Conservation (phyloP, 1,140 invertebrate species). For the Olivierus martensii region DNA sequence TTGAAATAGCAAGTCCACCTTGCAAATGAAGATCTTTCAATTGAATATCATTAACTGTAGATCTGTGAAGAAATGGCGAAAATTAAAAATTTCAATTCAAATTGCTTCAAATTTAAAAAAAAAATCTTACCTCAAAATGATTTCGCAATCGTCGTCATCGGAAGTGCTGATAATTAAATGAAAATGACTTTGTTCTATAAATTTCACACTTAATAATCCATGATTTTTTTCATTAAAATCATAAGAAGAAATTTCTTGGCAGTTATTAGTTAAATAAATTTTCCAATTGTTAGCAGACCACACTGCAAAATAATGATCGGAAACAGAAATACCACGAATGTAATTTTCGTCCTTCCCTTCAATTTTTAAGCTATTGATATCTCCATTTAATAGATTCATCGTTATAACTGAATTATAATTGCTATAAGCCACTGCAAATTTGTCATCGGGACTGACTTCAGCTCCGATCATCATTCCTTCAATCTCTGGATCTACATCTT, state of each 20-base stretch:
- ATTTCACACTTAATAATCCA: background rate
- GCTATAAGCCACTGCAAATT: conserved; percentile 88
- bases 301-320: background rate
- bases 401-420: conserved; percentile 56
- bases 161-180: background rate
- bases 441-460: conserved; percentile 86
- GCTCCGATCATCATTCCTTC: conserved; percentile 87
- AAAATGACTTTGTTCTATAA: background rate
- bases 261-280: conserved; percentile 16
- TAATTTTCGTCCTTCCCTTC: background rate
- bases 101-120: no score
- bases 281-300: conserved; percentile 7
- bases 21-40: no score
- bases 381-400: conserved; percentile 16
- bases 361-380: conserved; percentile 7
- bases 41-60: no score
- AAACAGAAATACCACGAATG: background rate
- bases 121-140: no score
- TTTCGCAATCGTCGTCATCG: no score
- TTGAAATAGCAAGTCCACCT: no score
- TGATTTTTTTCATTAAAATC: background rate
- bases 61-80: no score
- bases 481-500: conserved; percentile 81
- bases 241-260: conserved; percentile 11
- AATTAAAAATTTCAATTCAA: no score